Percentiles rank a stretch among this genome's conserved stretches.
Conservation (phyloP, 2,888 invertebrate species). For the Diogma glabrata region DNA sequence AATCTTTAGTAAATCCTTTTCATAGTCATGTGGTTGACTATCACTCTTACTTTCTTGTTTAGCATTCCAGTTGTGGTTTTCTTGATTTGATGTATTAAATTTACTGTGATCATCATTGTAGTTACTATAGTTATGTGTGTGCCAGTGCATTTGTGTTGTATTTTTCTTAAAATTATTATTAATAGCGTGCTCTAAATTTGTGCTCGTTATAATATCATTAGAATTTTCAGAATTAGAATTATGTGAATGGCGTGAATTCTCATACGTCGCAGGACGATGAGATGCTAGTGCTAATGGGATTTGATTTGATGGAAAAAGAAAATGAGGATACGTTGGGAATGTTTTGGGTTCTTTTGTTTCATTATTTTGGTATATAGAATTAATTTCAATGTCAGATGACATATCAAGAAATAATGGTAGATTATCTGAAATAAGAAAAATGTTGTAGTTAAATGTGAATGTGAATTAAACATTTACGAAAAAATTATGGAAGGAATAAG, state of each 20-base stretch:
- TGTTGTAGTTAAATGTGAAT: background rate
- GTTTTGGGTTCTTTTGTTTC: constrained; percentile 19
- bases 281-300: constrained; percentile 36
- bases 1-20: constrained; percentile 6
- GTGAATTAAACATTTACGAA: background rate
- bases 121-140: background rate
- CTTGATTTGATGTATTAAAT: background rate
- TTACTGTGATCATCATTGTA: background rate
- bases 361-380: constrained; percentile 7
- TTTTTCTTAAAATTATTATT: constrained; percentile 7
- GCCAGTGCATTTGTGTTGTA: background rate
- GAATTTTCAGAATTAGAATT: constrained; percentile 21
- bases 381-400: constrained; percentile 5
- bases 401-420: constrained; percentile 6
- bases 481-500: no score
- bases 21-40: background rate
- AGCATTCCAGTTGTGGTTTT: background rate
- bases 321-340: constrained; percentile 45
- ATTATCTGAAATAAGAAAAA: constrained; percentile 6
- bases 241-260: constrained; percentile 21
- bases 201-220: constrained; percentile 16
- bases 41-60: background rate
- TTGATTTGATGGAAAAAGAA: constrained; percentile 44
- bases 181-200: constrained; percentile 19
- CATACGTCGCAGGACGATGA: constrained; percentile 36